These are phyloP conservation scores for Pseudois nayaur DNA, from an alignment of 2,113 vertebrate genomes.

Conservation along the genomic window DNA sequence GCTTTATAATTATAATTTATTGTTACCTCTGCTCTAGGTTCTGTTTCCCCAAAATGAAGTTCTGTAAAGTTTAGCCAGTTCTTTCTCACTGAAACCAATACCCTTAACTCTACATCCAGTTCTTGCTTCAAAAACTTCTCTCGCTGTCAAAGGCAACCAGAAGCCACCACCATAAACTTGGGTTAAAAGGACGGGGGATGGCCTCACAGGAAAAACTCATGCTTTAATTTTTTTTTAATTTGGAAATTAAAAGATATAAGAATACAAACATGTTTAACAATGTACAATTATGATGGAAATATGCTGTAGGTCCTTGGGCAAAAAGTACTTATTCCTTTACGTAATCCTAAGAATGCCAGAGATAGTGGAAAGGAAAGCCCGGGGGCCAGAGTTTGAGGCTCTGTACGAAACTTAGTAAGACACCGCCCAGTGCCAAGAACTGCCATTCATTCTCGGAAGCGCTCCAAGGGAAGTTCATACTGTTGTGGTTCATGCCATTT, in stretches of 20 bases:
- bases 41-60: not conserved
- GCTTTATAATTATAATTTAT: not conserved
- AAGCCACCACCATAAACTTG: not conserved
- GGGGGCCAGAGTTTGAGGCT: not conserved
- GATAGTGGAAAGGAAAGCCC: not conserved
- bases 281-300: not conserved
- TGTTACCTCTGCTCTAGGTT: not conserved
- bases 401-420: not conserved
- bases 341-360: not conserved
- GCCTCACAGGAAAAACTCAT: not conserved
- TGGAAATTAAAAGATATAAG: not conserved
- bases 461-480: slow-evolving; percentile 21
- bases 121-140: not conserved
- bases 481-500: slow-evolving; percentile 41
- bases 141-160: not conserved
- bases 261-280: not conserved
- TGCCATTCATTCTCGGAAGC: slow-evolving; percentile 20
- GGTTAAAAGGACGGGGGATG: not conserved
- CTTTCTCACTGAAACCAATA: not conserved
- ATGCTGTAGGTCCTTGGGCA: not conserved
- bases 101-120: not conserved
- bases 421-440: not conserved
- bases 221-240: not conserved
- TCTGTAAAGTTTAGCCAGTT: not conserved
- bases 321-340: not conserved